These are phyloP conservation scores for Ctena decussata DNA, from an alignment of 2,888 invertebrate species.

Conservation along the genomic window DNA sequence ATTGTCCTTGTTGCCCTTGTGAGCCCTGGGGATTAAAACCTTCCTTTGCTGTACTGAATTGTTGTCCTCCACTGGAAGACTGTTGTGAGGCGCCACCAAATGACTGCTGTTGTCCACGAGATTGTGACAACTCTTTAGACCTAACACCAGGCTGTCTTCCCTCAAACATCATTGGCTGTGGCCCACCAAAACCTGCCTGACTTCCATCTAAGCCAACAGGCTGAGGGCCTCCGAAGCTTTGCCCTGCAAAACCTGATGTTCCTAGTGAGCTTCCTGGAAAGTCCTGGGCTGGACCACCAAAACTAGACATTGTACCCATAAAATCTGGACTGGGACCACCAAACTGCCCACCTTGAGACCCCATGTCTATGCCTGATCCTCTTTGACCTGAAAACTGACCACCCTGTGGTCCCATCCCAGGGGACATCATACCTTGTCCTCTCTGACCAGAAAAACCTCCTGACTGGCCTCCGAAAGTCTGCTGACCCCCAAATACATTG, in stretches of 20 bases:
- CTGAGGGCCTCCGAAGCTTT: neutral
- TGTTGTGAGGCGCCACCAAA: constrained; percentile 11
- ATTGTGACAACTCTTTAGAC: neutral
- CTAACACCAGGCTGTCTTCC: neutral
- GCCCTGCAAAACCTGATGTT: neutral
- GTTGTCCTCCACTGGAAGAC: neutral
- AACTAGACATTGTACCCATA: neutral
- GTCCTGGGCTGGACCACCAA: neutral
- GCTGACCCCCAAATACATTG: neutral
- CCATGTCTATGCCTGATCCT: neutral
- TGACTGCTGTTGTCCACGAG: neutral
- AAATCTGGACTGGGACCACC: neutral
- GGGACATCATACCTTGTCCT: neutral
- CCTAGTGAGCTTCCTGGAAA: neutral
- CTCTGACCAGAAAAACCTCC: neutral
- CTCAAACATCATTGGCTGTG: neutral
- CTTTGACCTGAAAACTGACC: neutral
- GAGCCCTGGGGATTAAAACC: neutral
- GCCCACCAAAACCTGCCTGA: neutral
- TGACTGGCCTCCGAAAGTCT: neutral
- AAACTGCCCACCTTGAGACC: neutral
- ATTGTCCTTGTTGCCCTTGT: no score
- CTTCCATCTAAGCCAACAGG: neutral
- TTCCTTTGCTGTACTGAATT: neutral
- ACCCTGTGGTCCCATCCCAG: neutral